Evolutionary conservation across 2,888 invertebrate species (phyloP), one percentile per base, ranked within the genome.

Genomic region (Ectemnius continuus): DNA sequence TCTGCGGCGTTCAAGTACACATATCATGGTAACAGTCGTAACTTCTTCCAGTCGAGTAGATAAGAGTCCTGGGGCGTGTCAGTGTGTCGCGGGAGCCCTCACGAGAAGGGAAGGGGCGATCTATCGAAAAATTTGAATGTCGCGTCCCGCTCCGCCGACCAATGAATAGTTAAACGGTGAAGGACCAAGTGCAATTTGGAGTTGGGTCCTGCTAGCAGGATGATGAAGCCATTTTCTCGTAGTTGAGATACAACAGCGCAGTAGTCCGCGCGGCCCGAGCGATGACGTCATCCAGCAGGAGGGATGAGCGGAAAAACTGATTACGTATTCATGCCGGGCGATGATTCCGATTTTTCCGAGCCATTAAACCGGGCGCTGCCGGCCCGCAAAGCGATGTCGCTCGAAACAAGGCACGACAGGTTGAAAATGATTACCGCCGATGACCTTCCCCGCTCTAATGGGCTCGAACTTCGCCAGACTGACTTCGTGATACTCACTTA

Each of bases 321-420:
- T 91, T 89, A 89, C 80, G 85, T 89, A 91, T 91, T 91, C 91
- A 89, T 88, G 84, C 84, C 79, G 8, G 77, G 79, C 80, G 87
- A 89, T 89, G 90, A 88, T 87, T 89, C 86, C 85, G 89, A 89
- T 90, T 88, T 88, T 91, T 91, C 90, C 90, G 70, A 85, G 81
- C 90, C 90, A 91, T 91, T 91, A 91, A 90, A 78, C 84, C 69
- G 78, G 78, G 72, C 83, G 79, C 76, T 81, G 76, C 78, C 79
- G 76, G 70, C 82, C 82, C 83, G 82, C 84, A 85, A 87, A 90
- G 80, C 83, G 86, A 91, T 90, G 88, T 87, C 76, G 83, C 79
- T 85, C 67, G 75, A 87, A 87, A 90, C 81, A 79, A 78, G 84
- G 74, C 76, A 85, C 85, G 90, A 90, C 90, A 89, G 86, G 84